Conservation (phyloP, 1,140 invertebrate species). For the Bombyx mandarina region DNA sequence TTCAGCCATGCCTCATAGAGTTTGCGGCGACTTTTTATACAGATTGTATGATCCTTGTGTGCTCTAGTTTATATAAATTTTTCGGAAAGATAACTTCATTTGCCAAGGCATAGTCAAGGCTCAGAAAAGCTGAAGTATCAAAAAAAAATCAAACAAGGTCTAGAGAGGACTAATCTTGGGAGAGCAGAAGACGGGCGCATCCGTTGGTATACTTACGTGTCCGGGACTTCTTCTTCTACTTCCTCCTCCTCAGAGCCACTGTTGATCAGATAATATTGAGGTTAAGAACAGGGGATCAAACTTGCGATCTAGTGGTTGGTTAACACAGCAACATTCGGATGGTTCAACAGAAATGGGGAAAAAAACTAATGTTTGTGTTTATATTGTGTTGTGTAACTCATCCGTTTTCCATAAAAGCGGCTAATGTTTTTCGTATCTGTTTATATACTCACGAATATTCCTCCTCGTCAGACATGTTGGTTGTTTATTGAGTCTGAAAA, state of each 20-base stretch:
- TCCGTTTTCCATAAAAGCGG: too few species aligned
- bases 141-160: conserved; percentile 37
- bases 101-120: conserved; percentile 45
- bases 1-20: conserved; percentile 28
- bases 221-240: conserved; percentile 77
- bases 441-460: conserved; percentile 79
- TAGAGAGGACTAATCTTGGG: conserved; percentile 32
- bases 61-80: conserved; percentile 18
- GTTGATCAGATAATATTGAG: conserved; percentile 17
- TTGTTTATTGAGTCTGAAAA: conserved; percentile 73
- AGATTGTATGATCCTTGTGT: too few species aligned
- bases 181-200: conserved; percentile 9
- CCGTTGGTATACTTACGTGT: conserved; percentile 74
- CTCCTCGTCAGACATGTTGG: conserved; percentile 81
- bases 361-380: too few species aligned
- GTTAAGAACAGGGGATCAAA: too few species aligned
- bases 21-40: conserved; percentile 8
- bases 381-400: too few species aligned
- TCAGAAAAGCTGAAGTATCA: conserved; percentile 47
- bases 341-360: neutral
- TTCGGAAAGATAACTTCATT: conserved; percentile 33
- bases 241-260: conserved; percentile 77
- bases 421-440: too few species aligned
- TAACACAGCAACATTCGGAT: too few species aligned
- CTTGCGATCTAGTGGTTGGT: too few species aligned